A percentile compares a stretch with the other conserved stretches of the same genome.
Conservation (phyloP, 2,113 vertebrate species). For the Myotis davidii region DNA sequence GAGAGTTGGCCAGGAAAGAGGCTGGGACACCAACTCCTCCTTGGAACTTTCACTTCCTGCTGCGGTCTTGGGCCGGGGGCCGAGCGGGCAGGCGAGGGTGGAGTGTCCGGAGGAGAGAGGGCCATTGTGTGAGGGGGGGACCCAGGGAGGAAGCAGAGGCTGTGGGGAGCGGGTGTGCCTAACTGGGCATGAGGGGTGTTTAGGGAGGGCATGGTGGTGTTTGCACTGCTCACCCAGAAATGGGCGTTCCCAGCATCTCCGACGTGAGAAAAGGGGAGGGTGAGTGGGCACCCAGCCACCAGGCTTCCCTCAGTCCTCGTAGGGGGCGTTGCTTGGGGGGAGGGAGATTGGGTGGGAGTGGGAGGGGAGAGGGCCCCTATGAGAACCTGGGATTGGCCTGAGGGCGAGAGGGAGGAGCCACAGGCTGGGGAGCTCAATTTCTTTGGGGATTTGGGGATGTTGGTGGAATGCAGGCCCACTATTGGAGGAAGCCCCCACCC, state of each 20-base stretch:
- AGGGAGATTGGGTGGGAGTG: neutral
- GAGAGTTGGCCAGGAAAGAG: slow-evolving; percentile 60
- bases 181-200: slow-evolving; percentile 39
- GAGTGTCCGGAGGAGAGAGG: slow-evolving; percentile 69
- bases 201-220: slow-evolving; percentile 60
- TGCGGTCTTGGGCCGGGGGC: slow-evolving; percentile 60
- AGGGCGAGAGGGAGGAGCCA: neutral
- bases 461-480: neutral
- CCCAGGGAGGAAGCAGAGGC: slow-evolving; percentile 28
- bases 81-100: slow-evolving; percentile 65
- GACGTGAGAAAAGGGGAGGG: slow-evolving; percentile 62
- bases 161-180: slow-evolving; percentile 59
- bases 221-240: slow-evolving; percentile 73
- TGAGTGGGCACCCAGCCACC: slow-evolving; percentile 62
- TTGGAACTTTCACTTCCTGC: slow-evolving; percentile 78
- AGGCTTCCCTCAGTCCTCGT: slow-evolving; percentile 37
- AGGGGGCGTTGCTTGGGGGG: slow-evolving; percentile 26
- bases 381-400: slow-evolving; percentile 32
- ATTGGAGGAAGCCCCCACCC: neutral
- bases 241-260: slow-evolving; percentile 67
- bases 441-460: neutral
- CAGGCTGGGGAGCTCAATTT: neutral
- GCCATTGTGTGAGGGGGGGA: neutral
- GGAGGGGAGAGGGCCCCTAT: neutral
- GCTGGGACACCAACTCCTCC: slow-evolving; percentile 60